Base-by-base conservation (phyloP, 2,797 vertebrate genomes). In the Channallabes apus region DNA sequence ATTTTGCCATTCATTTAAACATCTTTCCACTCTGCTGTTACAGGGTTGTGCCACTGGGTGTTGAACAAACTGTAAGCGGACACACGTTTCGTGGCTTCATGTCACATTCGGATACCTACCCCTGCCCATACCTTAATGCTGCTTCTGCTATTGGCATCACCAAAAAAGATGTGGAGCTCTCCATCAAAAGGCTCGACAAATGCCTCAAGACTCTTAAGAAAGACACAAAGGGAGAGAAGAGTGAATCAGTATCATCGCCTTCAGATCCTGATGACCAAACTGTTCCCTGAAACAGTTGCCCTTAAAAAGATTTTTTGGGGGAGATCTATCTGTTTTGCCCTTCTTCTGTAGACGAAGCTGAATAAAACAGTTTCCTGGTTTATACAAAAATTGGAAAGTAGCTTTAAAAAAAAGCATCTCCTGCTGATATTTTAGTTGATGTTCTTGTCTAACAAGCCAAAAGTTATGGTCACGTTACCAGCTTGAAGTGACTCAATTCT, bases 121-220 rank as follows among this genome's bases (percentile, higher is more conserved):
- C 94, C 0, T 96, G 96, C 64, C 96, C 98, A 59, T 99, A 99
- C 93, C 96, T 99, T 90, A 99, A 99, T 29, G 97, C 97, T 1
- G 98, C 98, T 24, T 96, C 98, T 0, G 97, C 97, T 82, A 95
- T 99, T 38, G 98, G 98, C 87, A 97, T 99, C 94, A 95, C 94
- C 87, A 95, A 89, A 1, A 94, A 96, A 64, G 98, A 99, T 18
- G 96, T 99, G 84, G 94, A 96, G 8, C 86, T 97, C 69, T 99
- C 97, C 91, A 88, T 98, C 61, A 99, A 96, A 91, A 96, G 97
- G 89, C 96, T 99, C 0, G 96, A 98, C 89, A 99, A 97, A 89
- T 98, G 98, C 89, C 94, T 99, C 88, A 97, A 95, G 93, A 88
- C 91, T 72, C 90, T 94, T 80, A 95, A 86, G 86, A 98, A 96